phyloP scores from a whole-genome alignment of 2,113 vertebrate genomes.

The Daubentonia madagascariensis region DNA sequence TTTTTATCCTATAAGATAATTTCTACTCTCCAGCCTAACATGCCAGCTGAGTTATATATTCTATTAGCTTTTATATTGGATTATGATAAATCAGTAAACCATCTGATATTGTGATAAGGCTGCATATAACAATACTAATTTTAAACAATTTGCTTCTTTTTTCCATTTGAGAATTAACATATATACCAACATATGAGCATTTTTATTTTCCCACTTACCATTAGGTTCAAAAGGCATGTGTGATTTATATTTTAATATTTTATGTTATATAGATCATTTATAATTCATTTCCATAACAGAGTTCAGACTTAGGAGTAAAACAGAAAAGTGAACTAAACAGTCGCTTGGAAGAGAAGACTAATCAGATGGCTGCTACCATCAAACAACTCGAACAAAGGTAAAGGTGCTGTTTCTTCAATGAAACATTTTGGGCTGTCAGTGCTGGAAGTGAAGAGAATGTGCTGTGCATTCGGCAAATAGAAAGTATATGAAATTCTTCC shows the following conservation, averaged over 20 bases:
- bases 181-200: neutral
- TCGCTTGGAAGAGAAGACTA: conserved; percentile 96
- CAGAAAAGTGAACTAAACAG: conserved; percentile 95
- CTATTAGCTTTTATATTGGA: neutral
- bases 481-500: neutral
- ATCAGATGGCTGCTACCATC: conserved; percentile 96
- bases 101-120: neutral
- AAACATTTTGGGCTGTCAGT: neutral
- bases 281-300: conserved; percentile 81
- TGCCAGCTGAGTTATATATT: neutral
- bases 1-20: neutral
- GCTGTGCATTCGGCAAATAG: neutral
- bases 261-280: neutral
- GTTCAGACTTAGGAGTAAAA: conserved; percentile 90
- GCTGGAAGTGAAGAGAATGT: too few relatives aligned
- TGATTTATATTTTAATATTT: neutral
- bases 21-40: neutral
- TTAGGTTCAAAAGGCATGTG: neutral
- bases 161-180: conserved; percentile 14
- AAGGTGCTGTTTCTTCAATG: conserved; percentile 7
- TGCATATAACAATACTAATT: neutral
- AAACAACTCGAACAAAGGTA: conserved; percentile 98
- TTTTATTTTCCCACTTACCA: neutral
- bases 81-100: neutral
- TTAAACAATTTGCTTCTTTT: neutral